phyloP scores from a whole-genome alignment of 92 coral and sea anemone species.

The Galaxea fascicularis region DNA sequence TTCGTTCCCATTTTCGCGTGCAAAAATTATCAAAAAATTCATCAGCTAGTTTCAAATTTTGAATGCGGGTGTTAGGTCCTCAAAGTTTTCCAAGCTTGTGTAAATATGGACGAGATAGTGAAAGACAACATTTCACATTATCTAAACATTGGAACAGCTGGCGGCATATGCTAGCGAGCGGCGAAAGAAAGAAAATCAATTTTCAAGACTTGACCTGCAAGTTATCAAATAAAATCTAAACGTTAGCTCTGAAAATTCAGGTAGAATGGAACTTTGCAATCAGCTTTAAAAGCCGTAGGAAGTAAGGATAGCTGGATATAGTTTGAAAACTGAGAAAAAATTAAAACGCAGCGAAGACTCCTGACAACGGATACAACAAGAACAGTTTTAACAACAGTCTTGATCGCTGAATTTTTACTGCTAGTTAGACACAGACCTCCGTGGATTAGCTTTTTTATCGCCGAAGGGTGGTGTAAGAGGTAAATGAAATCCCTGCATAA shows the following conservation, averaged over 20 bases:
- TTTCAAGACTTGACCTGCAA: not conserved
- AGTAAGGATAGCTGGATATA: not conserved
- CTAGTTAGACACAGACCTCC: not conserved
- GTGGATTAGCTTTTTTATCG: conserved; percentile 22
- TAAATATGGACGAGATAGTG: conserved; percentile 53
- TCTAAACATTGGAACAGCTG: conserved; percentile 59
- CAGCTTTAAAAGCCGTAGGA: not conserved
- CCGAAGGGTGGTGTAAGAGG: conserved; percentile 17
- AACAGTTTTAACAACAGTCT: conserved; percentile 1
- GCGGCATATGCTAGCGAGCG: not conserved
- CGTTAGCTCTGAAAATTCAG: not conserved
- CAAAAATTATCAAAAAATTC: not conserved
- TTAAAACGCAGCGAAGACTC: not conserved
- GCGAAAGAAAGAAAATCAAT: conserved; percentile 3
- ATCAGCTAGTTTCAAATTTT: conserved; percentile 3
- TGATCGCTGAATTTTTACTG: not conserved
- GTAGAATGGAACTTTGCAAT: not conserved
- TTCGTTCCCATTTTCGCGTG: not conserved
- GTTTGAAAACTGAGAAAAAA: not conserved
- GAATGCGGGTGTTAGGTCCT: conserved; percentile 19
- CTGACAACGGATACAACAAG: no score
- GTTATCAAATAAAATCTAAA: not conserved
- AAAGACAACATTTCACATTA: conserved; percentile 61
- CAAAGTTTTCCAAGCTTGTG: conserved; percentile 43
- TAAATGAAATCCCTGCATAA: conserved; percentile 10